phyloP scores from a whole-genome alignment of 1,140 invertebrate species.

The Teleopsis dalmanni region DNA sequence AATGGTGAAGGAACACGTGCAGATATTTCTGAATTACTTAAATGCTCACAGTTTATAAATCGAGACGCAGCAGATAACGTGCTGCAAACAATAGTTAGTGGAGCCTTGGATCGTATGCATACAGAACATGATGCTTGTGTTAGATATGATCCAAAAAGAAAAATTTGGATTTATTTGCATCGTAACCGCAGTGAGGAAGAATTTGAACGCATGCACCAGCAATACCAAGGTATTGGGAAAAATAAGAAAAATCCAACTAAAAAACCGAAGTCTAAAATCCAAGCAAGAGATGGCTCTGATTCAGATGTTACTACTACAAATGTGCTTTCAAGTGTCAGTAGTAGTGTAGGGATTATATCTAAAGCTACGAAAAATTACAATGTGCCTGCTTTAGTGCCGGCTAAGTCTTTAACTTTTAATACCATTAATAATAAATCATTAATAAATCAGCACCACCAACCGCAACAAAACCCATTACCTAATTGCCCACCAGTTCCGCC shows the following conservation, averaged over 20 bases:
- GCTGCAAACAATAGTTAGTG: slow-evolving; percentile 78
- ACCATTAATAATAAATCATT: slow-evolving; percentile 4
- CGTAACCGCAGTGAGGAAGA: slow-evolving; percentile 67
- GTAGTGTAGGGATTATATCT: no score
- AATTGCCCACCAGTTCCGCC: slow-evolving; percentile 34
- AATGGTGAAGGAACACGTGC: slow-evolving; percentile 88
- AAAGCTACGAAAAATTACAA: no score
- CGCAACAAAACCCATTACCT: slow-evolving; percentile 7
- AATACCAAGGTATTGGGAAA: slow-evolving; percentile 34
- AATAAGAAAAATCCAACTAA: slow-evolving; percentile 30
- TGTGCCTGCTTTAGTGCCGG: slow-evolving; percentile 27
- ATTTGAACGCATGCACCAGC: slow-evolving; percentile 57
- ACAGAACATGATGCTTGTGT: slow-evolving; percentile 85
- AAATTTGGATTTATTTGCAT: slow-evolving; percentile 88
- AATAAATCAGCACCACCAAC: slow-evolving; percentile 7
- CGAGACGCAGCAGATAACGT: slow-evolving; percentile 62
- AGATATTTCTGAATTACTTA: slow-evolving; percentile 58
- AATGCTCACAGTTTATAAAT: slow-evolving; percentile 70
- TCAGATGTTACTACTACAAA: neutral
- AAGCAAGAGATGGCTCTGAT: neutral
- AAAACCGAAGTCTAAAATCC: slow-evolving; percentile 22
- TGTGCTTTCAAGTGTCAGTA: no score
- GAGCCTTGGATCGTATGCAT: slow-evolving; percentile 79
- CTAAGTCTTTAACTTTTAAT: slow-evolving; percentile 14
- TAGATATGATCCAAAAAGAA: slow-evolving; percentile 78